Base-by-base conservation (phyloP, 1,140 invertebrate genomes). In the Tetramorium alpestre region DNA sequence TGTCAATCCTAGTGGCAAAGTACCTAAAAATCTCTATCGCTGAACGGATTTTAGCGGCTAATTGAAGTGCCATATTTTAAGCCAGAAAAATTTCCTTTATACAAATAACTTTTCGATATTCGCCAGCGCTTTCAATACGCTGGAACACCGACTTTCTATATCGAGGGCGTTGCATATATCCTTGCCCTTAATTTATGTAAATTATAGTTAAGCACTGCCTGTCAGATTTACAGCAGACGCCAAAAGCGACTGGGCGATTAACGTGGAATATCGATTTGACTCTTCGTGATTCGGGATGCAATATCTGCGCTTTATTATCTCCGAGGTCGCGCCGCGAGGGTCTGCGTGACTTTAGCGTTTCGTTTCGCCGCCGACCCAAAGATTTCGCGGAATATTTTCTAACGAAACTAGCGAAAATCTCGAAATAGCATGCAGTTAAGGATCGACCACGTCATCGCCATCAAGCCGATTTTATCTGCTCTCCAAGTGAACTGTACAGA, bases 231-330 rank as follows among this genome's bases (percentile, higher is more conserved):
- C 80, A 60, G 5, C 28, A 54, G 5, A 65, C 60, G 11, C 41
- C 54, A 1, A 58, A 60, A 82, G 6, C 67, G 18, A 82, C 67
- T 13, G 25, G 22, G 18, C 67, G 80, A 82, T 82, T 82, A 82
- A 33, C 49, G 51, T 82, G 54, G 67, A 82, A 73, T 82, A 82
- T 90, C 78, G 89, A 86, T 90, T 76, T 38, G 84, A 67, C 89
- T 87, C 62, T 89, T 88, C 89, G 89, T 90, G 89, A 90, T 90
- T 90, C 51, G 64, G 80, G 88, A 90, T 90, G 89, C 64, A 90
- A 90, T 90, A 90, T 89, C 89, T 81, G 76, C 73, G 85, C 81
- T 85, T 82, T 87, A 90, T 90, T 90, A 90, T 90, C 89, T 90
- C 86, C 89, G 89, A 90, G 89, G 89, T 90, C 89, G 89, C 80